phyloP scores from a whole-genome alignment of 2,888 invertebrate species.

The Campopleginae sp. region DNA sequence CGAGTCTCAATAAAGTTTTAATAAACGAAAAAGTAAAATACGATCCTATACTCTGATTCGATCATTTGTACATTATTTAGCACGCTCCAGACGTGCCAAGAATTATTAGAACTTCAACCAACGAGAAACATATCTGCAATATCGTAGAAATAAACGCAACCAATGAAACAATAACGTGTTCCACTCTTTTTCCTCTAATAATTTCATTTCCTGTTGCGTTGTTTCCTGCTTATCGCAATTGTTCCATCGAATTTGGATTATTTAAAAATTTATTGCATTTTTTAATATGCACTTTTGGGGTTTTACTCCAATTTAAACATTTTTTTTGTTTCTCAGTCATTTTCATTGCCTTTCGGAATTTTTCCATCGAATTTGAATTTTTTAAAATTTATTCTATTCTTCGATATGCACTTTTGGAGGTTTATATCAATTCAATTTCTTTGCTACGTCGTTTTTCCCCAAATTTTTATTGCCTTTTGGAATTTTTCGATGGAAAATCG shows the following conservation, averaged over 20 bases:
- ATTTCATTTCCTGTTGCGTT: neutral
- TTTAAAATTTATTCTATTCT: neutral
- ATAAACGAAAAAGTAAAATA: neutral
- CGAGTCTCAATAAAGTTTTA: neutral
- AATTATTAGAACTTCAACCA: constrained; percentile 33
- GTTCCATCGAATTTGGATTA: neutral
- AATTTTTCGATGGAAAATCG: too few relatives aligned
- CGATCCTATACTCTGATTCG: neutral
- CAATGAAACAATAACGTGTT: constrained; percentile 36
- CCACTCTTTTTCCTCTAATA: neutral
- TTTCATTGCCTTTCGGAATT: neutral
- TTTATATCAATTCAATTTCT: neutral
- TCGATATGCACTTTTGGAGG: neutral
- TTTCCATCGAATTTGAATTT: neutral
- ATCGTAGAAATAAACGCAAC: constrained; percentile 64
- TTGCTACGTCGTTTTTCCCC: too few relatives aligned
- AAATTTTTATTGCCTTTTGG: too few relatives aligned
- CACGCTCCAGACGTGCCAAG: constrained; percentile 9
- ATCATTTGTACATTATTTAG: neutral
- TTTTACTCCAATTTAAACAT: neutral
- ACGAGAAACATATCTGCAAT: constrained; percentile 62
- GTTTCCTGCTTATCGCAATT: neutral
- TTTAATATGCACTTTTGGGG: neutral
- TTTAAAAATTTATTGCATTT: neutral
- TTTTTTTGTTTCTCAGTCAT: neutral